These are phyloP conservation scores for Arctopsyche grandis DNA, from an alignment of 1,140 invertebrate genomes.

Conservation along the genomic window DNA sequence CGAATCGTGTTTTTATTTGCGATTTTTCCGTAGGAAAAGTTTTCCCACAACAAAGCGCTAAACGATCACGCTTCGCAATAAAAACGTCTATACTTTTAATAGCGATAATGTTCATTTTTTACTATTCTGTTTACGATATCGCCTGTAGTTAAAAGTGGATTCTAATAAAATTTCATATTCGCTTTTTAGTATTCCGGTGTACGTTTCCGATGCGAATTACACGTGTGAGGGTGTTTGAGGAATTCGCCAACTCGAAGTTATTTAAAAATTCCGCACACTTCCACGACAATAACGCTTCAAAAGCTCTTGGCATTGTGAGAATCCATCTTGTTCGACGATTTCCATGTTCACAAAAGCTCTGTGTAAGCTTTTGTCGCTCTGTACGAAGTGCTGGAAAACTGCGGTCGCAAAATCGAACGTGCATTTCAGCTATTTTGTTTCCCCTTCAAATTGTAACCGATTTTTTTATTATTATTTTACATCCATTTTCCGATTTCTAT, in stretches of 20 bases:
- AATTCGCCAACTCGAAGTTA: background rate
- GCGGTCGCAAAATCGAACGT: slow-evolving; percentile 24
- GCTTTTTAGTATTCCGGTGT: too few species aligned
- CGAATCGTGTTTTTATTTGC: slow-evolving; percentile 13
- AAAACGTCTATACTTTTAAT: background rate
- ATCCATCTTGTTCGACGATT: slow-evolving; percentile 25
- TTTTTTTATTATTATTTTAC: background rate
- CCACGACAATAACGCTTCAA: slow-evolving; percentile 5
- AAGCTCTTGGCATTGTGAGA: slow-evolving; percentile 22
- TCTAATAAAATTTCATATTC: too few species aligned
- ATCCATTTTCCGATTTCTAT: background rate
- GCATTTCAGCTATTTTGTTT: slow-evolving; percentile 13
- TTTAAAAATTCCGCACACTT: slow-evolving; percentile 20
- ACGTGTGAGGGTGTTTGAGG: too few species aligned
- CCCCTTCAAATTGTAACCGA: background rate
- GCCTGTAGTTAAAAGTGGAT: too few species aligned
- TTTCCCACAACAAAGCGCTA: slow-evolving; percentile 3
- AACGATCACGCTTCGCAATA: slow-evolving; percentile 1
- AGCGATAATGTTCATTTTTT: background rate
- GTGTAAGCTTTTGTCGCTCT: slow-evolving; percentile 19
- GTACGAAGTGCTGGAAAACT: background rate
- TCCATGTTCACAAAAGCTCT: slow-evolving; percentile 25
- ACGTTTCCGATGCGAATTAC: too few species aligned
- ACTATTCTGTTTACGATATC: background rate
- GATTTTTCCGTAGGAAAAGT: background rate